Conservation (phyloP, 2,797 vertebrate genomes). For the Phalanger gymnotis region DNA sequence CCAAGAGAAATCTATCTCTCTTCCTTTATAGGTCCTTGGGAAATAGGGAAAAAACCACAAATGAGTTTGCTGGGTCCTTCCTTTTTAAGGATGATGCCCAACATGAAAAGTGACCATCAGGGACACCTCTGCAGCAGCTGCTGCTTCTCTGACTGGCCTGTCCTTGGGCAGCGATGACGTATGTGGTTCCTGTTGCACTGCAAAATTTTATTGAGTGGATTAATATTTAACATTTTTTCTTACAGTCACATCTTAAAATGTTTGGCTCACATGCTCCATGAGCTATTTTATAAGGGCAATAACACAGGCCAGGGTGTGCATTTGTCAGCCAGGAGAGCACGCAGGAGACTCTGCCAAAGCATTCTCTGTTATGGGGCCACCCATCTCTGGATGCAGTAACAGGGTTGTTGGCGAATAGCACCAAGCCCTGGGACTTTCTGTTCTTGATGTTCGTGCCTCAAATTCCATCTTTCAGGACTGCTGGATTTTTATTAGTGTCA, state of each 20-base stretch:
- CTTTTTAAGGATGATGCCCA: background rate
- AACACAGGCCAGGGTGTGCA: constrained; percentile 79
- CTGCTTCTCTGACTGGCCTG: background rate
- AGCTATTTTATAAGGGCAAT: constrained; percentile 80
- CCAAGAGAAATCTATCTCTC: background rate
- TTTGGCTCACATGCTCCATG: constrained; percentile 69
- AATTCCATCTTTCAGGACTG: constrained; percentile 70
- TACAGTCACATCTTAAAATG: constrained; percentile 73
- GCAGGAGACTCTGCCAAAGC: constrained; percentile 73
- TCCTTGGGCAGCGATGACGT: background rate
- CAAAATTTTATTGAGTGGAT: constrained; percentile 49
- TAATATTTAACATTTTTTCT: constrained; percentile 77
- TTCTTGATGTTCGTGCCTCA: constrained; percentile 74
- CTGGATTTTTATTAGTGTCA: constrained; percentile 55
- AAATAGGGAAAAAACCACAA: background rate
- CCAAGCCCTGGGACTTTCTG: constrained; percentile 75
- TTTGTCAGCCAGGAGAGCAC: constrained; percentile 76
- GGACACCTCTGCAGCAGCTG: background rate
- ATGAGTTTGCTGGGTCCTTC: background rate
- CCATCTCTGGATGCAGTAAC: constrained; percentile 74
- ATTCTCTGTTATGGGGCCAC: constrained; percentile 77
- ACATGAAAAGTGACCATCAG: background rate
- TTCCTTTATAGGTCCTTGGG: background rate
- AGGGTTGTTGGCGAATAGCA: constrained; percentile 64
- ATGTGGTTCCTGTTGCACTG: constrained; percentile 51